These are phyloP conservation scores for Axea sp. DNA, from an alignment of 2,888 invertebrate genomes.

Conservation along the genomic window DNA sequence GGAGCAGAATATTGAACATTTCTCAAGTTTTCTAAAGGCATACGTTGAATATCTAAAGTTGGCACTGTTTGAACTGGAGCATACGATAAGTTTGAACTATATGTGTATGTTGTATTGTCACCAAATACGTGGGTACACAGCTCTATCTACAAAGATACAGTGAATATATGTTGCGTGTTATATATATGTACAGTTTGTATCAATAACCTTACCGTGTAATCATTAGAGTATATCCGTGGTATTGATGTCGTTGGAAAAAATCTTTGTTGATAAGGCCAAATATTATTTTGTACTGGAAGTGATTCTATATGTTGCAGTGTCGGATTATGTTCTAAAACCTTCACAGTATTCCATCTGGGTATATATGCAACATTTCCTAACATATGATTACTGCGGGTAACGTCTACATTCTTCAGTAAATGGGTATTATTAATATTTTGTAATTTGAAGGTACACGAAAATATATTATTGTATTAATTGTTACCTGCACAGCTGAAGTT, in stretches of 20 bases:
- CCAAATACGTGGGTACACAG: constrained; percentile 59
- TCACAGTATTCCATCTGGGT: constrained; percentile 64
- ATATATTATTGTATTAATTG: too few relatives aligned
- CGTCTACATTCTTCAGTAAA: constrained; percentile 55
- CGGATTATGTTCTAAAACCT: constrained; percentile 61
- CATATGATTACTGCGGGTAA: constrained; percentile 35
- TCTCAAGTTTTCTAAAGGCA: constrained; percentile 12
- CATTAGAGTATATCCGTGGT: constrained; percentile 66
- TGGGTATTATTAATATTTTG: too few relatives aligned
- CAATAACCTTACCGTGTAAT: constrained; percentile 66
- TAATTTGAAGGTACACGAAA: too few relatives aligned
- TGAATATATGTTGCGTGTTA: neutral
- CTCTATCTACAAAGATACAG: constrained; percentile 57
- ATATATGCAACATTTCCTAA: constrained; percentile 58
- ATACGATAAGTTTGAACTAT: constrained; percentile 22
- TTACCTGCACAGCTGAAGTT: too few relatives aligned
- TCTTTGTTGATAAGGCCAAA: constrained; percentile 55
- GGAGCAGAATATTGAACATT: constrained; percentile 5
- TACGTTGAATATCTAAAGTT: constrained; percentile 13
- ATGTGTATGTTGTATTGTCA: constrained; percentile 54
- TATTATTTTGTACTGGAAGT: constrained; percentile 54
- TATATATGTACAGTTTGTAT: neutral
- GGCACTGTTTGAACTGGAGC: constrained; percentile 24
- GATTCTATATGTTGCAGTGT: constrained; percentile 49
- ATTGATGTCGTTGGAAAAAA: constrained; percentile 65